Base-by-base conservation (phyloP, 2,797 vertebrate genomes). In the Cyprinella venusta region DNA sequence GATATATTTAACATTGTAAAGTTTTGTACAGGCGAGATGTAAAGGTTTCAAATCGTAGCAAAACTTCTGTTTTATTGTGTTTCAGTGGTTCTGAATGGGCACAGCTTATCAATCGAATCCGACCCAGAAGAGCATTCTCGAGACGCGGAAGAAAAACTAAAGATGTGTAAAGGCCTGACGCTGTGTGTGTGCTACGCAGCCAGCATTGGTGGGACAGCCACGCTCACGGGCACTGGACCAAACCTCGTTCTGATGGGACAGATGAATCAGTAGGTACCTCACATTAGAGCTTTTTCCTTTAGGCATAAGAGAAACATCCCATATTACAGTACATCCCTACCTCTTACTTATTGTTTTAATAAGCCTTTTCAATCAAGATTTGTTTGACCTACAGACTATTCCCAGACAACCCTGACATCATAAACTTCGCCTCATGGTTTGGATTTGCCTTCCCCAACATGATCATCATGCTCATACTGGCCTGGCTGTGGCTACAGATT, bases 371-470 rank as follows among this genome's bases (percentile, higher is more conserved):
- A 54, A 82, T 30, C 56, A 33, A 50, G 33, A 84, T 82, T 76
- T 82, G 36, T 70, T 72, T 85, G 63, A 65, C 67, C 68, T 61
- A 0, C 85, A 99, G 98, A 76, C 92, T 99, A 76, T 99, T 97
- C 88, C 96, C 97, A 1, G 76, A 92, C 21, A 99, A 96, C 9
- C 95, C 94, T 1, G 95, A 97, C 4, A 30, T 96, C 1, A 87
- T 99, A 88, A 99, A 98, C 91, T 99, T 98, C 86, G 97, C 96
- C 1, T 97, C 97, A 19, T 99, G 98, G 98, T 98, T 99, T 71
- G 94, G 85, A 2, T 99, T 98, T 64, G 95, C 97, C 21, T 98
- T 98, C 85, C 98, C 98, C 81, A 97, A 96, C 86, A 98, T 97
- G 97, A 24, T 97, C 71, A 59, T 98, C 68, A 97, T 95, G 95